Evolutionary conservation across 2,888 invertebrate species (phyloP).

Genomic region (Masnerella sp.): DNA sequence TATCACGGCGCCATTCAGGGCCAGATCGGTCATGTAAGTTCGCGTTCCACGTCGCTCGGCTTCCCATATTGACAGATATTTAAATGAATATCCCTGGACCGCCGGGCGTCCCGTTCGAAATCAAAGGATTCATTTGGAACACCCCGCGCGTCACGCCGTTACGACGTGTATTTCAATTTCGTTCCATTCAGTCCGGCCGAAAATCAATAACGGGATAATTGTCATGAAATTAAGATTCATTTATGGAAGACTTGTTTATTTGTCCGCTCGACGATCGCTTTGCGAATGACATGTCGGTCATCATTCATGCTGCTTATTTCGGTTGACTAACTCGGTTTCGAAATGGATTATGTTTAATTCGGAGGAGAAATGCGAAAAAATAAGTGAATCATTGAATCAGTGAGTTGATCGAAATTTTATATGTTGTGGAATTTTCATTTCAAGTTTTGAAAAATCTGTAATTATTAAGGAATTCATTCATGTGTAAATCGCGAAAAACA

Average conservation of each 20-base stretch:
- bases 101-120: constrained; percentile 73
- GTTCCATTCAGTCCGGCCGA: constrained; percentile 59
- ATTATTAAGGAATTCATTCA: no score
- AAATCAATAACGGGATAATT: constrained; percentile 38
- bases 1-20: constrained; percentile 32
- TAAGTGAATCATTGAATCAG: no score
- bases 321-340: no score
- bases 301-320: no score
- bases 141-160: constrained; percentile 59
- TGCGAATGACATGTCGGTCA: no score
- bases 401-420: no score
- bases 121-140: constrained; percentile 74
- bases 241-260: constrained; percentile 8
- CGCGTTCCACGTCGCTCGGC: constrained; percentile 64
- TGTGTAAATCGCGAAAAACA: no score
- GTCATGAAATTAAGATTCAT: constrained; percentile 42
- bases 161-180: constrained; percentile 65
- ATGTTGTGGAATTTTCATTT: no score
- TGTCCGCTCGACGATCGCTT: constrained; percentile 11
- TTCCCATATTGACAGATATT: constrained; percentile 73
- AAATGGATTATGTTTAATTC: no score
- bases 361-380: no score
- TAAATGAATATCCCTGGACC: constrained; percentile 74
- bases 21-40: constrained; percentile 47
- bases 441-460: no score